These are phyloP conservation scores for Ischnus inquisitorius DNA, from an alignment of 2,888 invertebrate species.

Conservation along the genomic window DNA sequence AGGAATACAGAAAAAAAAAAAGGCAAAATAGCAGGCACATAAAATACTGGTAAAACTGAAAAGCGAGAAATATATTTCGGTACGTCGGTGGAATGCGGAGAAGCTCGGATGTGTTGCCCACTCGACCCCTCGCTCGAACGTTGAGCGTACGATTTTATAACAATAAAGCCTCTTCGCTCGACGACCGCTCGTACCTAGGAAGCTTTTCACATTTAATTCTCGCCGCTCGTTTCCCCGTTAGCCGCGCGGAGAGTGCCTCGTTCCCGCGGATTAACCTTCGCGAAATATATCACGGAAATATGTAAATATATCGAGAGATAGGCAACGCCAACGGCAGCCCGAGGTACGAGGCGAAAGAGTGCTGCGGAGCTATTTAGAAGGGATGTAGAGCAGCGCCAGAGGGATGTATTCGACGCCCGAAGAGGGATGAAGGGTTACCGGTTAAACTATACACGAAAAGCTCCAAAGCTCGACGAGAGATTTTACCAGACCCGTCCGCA, in stretches of 20 bases:
- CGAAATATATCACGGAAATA: slow-evolving; percentile 82
- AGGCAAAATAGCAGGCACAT: slow-evolving; percentile 11
- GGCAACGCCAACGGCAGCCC: slow-evolving; percentile 64
- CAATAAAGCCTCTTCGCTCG: slow-evolving; percentile 62
- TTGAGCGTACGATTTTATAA: slow-evolving; percentile 66
- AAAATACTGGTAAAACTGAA: slow-evolving; percentile 31
- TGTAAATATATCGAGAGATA: slow-evolving; percentile 80
- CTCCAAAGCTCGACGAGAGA: slow-evolving; percentile 21
- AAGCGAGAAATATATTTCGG: slow-evolving; percentile 49
- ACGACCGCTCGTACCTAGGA: slow-evolving; percentile 70
- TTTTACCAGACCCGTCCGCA: slow-evolving; percentile 33
- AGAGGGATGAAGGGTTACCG: slow-evolving; percentile 49
- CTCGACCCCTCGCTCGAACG: slow-evolving; percentile 3
- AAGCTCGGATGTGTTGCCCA: slow-evolving; percentile 1
- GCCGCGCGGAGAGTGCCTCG: slow-evolving; percentile 29
- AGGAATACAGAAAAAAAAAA: slow-evolving; percentile 28
- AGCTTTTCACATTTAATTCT: slow-evolving; percentile 81
- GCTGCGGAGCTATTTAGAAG: slow-evolving; percentile 6
- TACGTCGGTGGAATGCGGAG: slow-evolving; percentile 15
- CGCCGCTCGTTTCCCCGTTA: slow-evolving; percentile 64
- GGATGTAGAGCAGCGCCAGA: slow-evolving; percentile 36
- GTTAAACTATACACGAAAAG: slow-evolving; percentile 9
- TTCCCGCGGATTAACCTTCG: slow-evolving; percentile 78
- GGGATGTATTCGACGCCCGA: slow-evolving; percentile 37
- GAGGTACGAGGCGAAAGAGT: slow-evolving; percentile 33